Conservation (phyloP, 2,797 vertebrate species). For the Perodicticus potto region DNA sequence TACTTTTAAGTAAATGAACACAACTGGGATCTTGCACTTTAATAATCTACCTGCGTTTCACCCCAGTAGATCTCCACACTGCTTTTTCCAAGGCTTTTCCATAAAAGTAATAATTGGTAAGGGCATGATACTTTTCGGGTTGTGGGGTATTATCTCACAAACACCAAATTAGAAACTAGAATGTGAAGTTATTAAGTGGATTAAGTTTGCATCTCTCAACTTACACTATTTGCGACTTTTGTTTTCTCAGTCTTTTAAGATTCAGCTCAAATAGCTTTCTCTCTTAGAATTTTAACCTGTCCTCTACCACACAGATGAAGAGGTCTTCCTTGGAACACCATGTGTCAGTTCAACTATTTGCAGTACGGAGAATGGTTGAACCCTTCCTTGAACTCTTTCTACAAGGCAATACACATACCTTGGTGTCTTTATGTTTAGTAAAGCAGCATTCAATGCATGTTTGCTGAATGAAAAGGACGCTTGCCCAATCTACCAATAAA, state of each 20-base stretch:
- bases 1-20: constrained; percentile 47
- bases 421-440: not conserved
- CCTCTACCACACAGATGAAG: not conserved
- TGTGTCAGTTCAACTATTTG: not conserved
- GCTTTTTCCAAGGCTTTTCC: not conserved
- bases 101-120: not conserved
- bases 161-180: constrained; percentile 5
- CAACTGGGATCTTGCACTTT: not conserved
- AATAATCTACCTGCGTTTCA: not conserved
- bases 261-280: not conserved
- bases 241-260: not conserved
- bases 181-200: not conserved
- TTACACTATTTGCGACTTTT: not conserved
- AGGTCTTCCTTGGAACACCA: not conserved
- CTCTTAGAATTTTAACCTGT: not conserved
- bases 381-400: not conserved
- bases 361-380: not conserved
- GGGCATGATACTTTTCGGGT: not conserved
- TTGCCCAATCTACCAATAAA: not conserved
- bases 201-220: not conserved
- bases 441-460: not conserved
- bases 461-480: not conserved
- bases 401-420: not conserved
- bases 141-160: not conserved
- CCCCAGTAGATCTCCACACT: not conserved